Evolutionary conservation across 2,113 vertebrate genomes (phyloP), one percentile per base, ranked within the genome.

Genomic region (Oreocharis arfaki): DNA sequence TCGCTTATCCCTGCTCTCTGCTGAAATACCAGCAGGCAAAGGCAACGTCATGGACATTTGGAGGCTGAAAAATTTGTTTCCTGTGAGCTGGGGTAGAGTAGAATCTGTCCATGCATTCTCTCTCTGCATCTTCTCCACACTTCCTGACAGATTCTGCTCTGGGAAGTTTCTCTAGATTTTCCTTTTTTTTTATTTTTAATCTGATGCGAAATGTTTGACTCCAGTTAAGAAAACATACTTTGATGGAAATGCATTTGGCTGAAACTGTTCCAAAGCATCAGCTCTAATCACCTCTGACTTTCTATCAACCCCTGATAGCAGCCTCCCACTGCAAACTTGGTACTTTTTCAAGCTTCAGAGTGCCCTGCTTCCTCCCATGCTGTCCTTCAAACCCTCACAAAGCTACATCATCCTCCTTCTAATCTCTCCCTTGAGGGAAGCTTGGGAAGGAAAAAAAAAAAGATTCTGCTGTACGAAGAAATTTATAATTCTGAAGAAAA

Each of bases 211-310:
- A 70, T 49, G 17, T 84, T 92, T 95, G 80, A 78, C 71, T 93
- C 60, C 56, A 89, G 89, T 70, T 95, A 93, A 81, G 64, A 92
- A 95, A 95, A 95, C 83, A 95, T 56, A 21, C 19, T 92, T 89
- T 24, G n/a, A 46, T 70, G 64, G 83, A 92, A 95, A 95, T 13
- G 13, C 17, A 52, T 84, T 95, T 90, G 64, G 60, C 56, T 95
- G 93, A 90, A 93, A 60, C 39, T 46, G 27, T 59, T 78, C 73
- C 91, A 95, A 75, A 92, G n/a, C 47, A 64, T 68, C 83, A 89
- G 52, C 55, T 92, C 42, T 81, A 52, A 87, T 87, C 35, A 67
- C 60, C 52, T 69, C 69, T 92, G 89, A 63, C 93, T 95, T 86
- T 67, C 80, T 47, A 59, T 50, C 64, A 86, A 24, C 23, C 39